A percentile compares a stretch with the other conserved stretches of the same genome.
These are phyloP conservation scores for Eurypyga helias DNA, from an alignment of 2,113 vertebrate species.

Conservation along the genomic window DNA sequence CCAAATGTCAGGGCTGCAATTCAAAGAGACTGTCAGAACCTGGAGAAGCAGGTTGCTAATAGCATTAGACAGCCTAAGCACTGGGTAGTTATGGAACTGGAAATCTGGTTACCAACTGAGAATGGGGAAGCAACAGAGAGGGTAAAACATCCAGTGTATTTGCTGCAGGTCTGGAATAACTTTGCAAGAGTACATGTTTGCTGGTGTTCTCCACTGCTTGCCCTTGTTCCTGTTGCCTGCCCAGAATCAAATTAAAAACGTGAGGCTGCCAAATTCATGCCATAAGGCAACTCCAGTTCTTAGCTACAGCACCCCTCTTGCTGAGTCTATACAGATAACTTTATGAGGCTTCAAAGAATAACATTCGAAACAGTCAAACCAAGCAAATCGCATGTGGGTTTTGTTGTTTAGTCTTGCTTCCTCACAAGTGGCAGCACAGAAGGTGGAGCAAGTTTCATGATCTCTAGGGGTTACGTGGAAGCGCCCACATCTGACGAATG, in stretches of 20 bases:
- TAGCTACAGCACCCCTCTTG: neutral
- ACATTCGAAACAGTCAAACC: neutral
- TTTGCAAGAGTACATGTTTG: neutral
- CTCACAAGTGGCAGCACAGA: neutral
- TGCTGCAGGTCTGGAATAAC: constrained; percentile 6
- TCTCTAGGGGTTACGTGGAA: neutral
- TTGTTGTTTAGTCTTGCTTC: neutral
- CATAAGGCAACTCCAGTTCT: neutral
- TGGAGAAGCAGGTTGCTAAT: neutral
- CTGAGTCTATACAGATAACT: neutral
- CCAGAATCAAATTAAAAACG: neutral
- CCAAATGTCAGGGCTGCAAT: neutral
- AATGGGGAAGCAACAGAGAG: neutral
- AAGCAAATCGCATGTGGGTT: neutral
- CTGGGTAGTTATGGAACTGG: neutral
- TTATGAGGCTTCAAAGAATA: constrained; percentile 32
- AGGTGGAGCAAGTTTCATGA: neutral
- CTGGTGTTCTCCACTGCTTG: neutral
- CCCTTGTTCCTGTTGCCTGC: neutral
- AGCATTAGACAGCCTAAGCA: neutral
- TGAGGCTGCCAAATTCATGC: constrained; percentile 7
- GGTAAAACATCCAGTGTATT: neutral
- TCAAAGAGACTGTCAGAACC: neutral
- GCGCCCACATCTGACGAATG: neutral
- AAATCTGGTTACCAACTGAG: neutral